Base-by-base conservation (phyloP, 2,797 vertebrate species). In the Sebastes wilsoni region DNA sequence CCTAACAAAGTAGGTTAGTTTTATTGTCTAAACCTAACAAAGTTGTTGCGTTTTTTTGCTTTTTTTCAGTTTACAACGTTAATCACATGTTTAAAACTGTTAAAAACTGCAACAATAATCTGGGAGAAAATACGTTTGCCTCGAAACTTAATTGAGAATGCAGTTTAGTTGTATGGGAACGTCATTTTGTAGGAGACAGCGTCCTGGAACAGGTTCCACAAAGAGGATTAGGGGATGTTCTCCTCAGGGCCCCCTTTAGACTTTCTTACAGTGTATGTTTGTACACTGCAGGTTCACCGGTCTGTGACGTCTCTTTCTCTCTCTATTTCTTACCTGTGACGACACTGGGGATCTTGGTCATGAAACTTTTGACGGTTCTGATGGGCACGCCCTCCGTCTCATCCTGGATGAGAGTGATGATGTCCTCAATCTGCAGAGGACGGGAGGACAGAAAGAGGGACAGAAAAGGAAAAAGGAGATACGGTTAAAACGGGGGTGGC, bases 331-430 rank as follows among this genome's bases (percentile, higher is more conserved):
- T 95, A 99, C 99, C 99, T 14, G 99, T 99, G 87, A 99, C 97
- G 0, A 99, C 98, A 16, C 98, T 99, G 86, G 98, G 98, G 88
- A 99, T 99, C 95, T 99, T 99, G 72, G 99, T 98, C 95, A 99
- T 96, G 93, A 99, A 99, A 89, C 99, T 99, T 95, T 99, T 99
- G 89, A 99, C 99, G 14, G 98, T 99, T 89, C 98, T 96, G 92
- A 99, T 97, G 66, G 97, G 97, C 66, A 99, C 97, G 1, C 99
- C 98, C 5, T 98, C 98, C 0, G 96, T 95, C 94, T 99, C 98
- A 88, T 99, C 97, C 88, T 99, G 99, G 95, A 99, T 98, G 76
- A 87, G 96, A 1, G 96, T 97, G 89, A 99, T 88, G 4, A 99
- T 97, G 72, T 98, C 97, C 94, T 99, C 99, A 80, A 99, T 99